phyloP scores from a whole-genome alignment of 1,140 invertebrate species.

The Acromyrmex echinatior region DNA sequence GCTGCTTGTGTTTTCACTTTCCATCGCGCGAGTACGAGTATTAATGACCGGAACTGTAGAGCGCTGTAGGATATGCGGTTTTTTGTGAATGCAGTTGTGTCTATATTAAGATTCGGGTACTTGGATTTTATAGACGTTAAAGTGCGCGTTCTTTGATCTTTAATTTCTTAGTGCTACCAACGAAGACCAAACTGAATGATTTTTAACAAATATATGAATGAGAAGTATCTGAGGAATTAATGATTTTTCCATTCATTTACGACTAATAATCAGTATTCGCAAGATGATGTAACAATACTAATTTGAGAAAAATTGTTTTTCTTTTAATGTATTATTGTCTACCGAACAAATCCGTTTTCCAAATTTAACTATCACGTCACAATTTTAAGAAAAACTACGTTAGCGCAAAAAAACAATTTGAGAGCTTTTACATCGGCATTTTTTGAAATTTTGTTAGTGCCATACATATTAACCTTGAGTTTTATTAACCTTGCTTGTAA shows the following conservation, averaged over 20 bases:
- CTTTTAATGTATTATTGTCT: no score
- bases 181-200: background rate
- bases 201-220: background rate
- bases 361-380: no score
- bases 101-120: background rate
- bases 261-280: background rate
- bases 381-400: no score
- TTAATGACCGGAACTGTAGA: background rate
- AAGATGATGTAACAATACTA: background rate
- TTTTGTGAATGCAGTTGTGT: slow-evolving; percentile 1
- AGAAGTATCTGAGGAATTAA: background rate
- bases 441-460: no score
- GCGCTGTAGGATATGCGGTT: background rate
- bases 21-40: slow-evolving; percentile 3
- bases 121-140: background rate
- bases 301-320: no score
- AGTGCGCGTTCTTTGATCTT: background rate
- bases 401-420: no score
- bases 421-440: no score
- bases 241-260: background rate
- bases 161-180: background rate
- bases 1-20: slow-evolving; percentile 51
- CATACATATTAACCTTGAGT: no score
- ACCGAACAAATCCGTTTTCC: no score
- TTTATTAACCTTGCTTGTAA: no score